A percentile compares a stretch with the other conserved stretches of the same genome.
Evolutionary conservation across 2,113 vertebrate species (phyloP).

Genomic region (Pterocles gutturalis): DNA sequence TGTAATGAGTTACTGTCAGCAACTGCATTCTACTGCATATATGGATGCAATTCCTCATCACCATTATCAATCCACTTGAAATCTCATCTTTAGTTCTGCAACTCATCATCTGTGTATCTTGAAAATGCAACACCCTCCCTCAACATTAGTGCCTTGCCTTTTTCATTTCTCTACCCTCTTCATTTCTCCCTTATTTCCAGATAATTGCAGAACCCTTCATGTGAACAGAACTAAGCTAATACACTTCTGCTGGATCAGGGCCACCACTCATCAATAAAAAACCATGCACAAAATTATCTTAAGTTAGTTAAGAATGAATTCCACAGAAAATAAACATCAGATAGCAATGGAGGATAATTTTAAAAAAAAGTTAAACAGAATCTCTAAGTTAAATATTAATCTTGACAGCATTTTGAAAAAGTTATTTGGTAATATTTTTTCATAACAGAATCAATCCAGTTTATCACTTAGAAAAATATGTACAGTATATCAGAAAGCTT

Average conservation of each 20-base stretch:
- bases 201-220: neutral
- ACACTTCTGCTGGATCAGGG: neutral
- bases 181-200: neutral
- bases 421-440: neutral
- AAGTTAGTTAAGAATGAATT: neutral
- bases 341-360: neutral
- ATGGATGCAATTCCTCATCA: neutral
- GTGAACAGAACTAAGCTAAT: neutral
- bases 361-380: neutral
- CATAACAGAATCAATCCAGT: neutral
- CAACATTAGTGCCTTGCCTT: neutral
- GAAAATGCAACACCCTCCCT: neutral
- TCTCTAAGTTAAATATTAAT: neutral
- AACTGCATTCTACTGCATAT: neutral
- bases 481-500: neutral
- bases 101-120: neutral
- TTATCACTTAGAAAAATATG: neutral
- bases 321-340: neutral
- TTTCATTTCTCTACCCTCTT: neutral
- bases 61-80: neutral
- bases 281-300: neutral
- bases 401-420: neutral
- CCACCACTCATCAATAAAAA: neutral
- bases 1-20: slow-evolving; percentile 4
- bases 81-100: neutral